These are phyloP conservation scores for Alviniconcha marisindica DNA, from an alignment of 1,140 invertebrate genomes.

Conservation along the genomic window DNA sequence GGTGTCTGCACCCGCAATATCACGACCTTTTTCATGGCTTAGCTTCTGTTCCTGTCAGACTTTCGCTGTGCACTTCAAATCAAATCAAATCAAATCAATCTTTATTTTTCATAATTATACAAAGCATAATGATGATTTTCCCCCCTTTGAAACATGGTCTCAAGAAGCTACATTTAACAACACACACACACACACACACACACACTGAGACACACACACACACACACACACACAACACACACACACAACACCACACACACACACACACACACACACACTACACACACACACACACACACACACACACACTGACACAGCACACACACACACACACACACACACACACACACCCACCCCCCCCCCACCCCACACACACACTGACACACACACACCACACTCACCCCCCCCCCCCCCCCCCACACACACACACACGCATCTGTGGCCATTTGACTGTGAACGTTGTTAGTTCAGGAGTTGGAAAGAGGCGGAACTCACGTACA, in stretches of 20 bases:
- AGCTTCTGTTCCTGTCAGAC: neutral
- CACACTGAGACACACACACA: neutral
- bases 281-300: no score
- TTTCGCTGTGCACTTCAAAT: neutral
- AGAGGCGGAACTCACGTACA: neutral
- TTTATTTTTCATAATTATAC: no score
- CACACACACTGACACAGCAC: no score
- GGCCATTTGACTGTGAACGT: no score
- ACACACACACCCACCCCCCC: neutral
- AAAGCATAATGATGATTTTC: no score
- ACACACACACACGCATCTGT: neutral
- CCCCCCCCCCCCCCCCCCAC: neutral
- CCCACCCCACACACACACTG: neutral
- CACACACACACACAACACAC: no score
- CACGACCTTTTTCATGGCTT: neutral
- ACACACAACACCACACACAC: neutral
- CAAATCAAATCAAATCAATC: neutral
- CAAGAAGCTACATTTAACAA: neutral
- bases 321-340: neutral
- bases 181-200: neutral
- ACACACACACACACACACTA: neutral
- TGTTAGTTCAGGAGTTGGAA: neutral
- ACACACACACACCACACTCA: conserved; percentile 2
- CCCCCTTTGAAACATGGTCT: neutral
- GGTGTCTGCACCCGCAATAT: no score